These are phyloP conservation scores for Falcaria lacertinaria DNA, from an alignment of 2,888 invertebrate genomes.

Conservation along the genomic window DNA sequence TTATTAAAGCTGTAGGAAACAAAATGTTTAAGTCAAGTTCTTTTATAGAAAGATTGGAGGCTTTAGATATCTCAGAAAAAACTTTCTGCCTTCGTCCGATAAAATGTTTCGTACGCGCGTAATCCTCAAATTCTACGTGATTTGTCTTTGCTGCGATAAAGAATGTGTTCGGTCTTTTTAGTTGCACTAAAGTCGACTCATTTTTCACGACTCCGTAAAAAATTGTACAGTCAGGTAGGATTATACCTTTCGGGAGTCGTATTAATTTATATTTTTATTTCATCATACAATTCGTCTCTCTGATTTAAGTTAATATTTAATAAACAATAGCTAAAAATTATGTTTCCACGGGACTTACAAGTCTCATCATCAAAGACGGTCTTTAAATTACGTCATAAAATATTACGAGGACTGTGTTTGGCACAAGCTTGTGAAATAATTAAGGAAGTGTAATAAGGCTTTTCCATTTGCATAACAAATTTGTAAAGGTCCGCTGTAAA, in stretches of 20 bases:
- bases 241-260: too few species aligned
- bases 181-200: conserved; percentile 36
- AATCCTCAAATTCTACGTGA: conserved; percentile 63
- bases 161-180: conserved; percentile 26
- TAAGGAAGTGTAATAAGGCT: conserved; percentile 68
- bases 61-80: conserved; percentile 60
- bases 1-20: conserved; percentile 51
- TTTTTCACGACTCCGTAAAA: conserved; percentile 28
- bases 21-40: conserved; percentile 53
- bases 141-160: conserved; percentile 62
- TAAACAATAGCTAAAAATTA: conserved; percentile 36
- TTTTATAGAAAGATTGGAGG: conserved; percentile 57
- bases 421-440: conserved; percentile 63
- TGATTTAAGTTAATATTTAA: conserved; percentile 7
- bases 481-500: conserved; percentile 46
- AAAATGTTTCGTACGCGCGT: conserved; percentile 67
- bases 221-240: not conserved
- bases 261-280: not conserved
- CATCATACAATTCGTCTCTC: not conserved
- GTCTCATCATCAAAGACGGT: conserved; percentile 48
- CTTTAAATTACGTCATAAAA: conserved; percentile 66
- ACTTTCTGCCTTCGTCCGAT: conserved; percentile 53
- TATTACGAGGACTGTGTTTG: conserved; percentile 56
- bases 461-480: conserved; percentile 69
- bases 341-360: conserved; percentile 37